Conservation (phyloP, 2,888 invertebrate genomes). For the Ochropleura plecta region DNA sequence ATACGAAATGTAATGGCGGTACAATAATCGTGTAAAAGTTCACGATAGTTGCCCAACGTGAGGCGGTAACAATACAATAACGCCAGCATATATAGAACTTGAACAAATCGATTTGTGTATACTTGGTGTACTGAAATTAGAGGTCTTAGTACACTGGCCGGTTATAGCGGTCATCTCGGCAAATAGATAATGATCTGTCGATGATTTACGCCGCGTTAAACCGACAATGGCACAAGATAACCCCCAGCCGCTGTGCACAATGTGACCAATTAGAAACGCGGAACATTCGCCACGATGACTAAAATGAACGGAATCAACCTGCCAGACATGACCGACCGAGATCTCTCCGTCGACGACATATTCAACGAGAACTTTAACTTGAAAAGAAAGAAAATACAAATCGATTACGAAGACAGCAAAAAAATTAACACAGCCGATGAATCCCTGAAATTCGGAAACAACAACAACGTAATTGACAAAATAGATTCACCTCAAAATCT, state of each 20-base stretch:
- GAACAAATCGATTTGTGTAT: conserved; percentile 77
- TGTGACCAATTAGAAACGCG: conserved; percentile 86
- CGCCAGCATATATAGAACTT: conserved; percentile 76
- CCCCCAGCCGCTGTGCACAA: conserved; percentile 81
- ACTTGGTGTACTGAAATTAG: conserved; percentile 68
- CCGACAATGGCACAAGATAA: conserved; percentile 86
- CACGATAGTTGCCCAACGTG: conserved; percentile 88
- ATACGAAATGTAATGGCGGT: conserved; percentile 87
- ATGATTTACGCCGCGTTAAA: conserved; percentile 89
- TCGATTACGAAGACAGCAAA: conserved; percentile 69
- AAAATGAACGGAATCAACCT: conserved; percentile 83
- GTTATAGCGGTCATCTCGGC: conserved; percentile 82
- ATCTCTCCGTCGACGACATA: conserved; percentile 81
- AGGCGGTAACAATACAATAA: conserved; percentile 81
- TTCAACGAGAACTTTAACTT: conserved; percentile 79
- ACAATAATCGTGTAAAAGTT: conserved; percentile 90
- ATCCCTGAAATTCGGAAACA: conserved; percentile 69
- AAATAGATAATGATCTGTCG: conserved; percentile 87
- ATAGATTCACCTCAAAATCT: conserved; percentile 69
- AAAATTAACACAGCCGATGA: conserved; percentile 61
- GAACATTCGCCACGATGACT: conserved; percentile 80
- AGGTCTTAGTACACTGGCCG: conserved; percentile 76
- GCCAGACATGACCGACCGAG: conserved; percentile 80
- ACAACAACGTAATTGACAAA: conserved; percentile 74
- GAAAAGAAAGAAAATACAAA: conserved; percentile 78